phyloP scores from a whole-genome alignment of 2,888 invertebrate genomes.

The Temnothorax unifasciatus region DNA sequence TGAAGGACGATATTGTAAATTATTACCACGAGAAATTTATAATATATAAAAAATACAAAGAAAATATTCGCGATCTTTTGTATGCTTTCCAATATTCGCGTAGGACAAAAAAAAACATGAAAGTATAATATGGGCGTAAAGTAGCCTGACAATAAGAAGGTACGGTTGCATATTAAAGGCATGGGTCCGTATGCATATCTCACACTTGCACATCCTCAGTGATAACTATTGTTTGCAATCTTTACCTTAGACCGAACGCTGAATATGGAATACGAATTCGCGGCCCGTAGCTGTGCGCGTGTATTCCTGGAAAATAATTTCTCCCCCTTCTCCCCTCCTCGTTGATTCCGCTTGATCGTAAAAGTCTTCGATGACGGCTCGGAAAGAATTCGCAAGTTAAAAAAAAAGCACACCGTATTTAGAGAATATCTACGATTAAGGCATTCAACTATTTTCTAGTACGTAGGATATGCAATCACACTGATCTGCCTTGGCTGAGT shows the following conservation, averaged over 20 bases:
- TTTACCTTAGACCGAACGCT: background rate
- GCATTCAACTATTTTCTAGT: slow-evolving; percentile 56
- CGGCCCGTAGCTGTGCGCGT: background rate
- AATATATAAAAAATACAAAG: slow-evolving; percentile 30
- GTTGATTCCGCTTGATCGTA: slow-evolving; percentile 49
- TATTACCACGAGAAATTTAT: slow-evolving; percentile 2
- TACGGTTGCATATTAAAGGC: slow-evolving; percentile 23
- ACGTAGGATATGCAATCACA: slow-evolving; percentile 66
- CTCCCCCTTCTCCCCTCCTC: slow-evolving; percentile 18
- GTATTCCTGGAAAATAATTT: slow-evolving; percentile 52
- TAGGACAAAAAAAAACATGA: slow-evolving; percentile 40
- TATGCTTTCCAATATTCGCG: slow-evolving; percentile 61
- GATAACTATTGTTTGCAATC: slow-evolving; percentile 26
- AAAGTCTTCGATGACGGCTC: slow-evolving; percentile 43
- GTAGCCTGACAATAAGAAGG: slow-evolving; percentile 52
- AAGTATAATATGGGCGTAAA: slow-evolving; percentile 60
- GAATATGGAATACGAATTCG: background rate
- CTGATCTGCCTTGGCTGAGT: slow-evolving; percentile 59
- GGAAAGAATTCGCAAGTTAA: slow-evolving; percentile 13
- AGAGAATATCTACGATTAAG: slow-evolving; percentile 26
- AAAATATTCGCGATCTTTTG: slow-evolving; percentile 56
- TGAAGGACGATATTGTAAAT: slow-evolving; percentile 21
- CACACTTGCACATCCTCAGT: slow-evolving; percentile 15
- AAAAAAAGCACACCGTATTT: slow-evolving; percentile 30
- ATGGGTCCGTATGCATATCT: slow-evolving; percentile 12